Conservation (phyloP, 2,888 invertebrate species). For the Synergus gifuensis region DNA sequence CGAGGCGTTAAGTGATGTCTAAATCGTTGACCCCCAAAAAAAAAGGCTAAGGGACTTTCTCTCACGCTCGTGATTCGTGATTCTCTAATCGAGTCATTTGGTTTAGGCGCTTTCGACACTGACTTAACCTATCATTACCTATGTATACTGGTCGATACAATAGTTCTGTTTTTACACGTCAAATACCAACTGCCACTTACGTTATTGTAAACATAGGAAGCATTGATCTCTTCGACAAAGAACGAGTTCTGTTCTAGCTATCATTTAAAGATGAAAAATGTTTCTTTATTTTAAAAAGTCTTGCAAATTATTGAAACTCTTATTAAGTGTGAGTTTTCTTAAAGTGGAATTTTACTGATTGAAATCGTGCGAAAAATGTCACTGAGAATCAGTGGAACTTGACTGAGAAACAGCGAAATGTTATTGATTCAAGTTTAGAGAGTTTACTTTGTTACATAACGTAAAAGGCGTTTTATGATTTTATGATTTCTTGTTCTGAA, state of each 20-base stretch:
- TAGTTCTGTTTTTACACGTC: not conserved
- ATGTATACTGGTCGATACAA: constrained; percentile 1
- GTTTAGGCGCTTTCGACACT: constrained; percentile 7
- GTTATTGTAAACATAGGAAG: constrained; percentile 3
- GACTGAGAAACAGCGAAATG: too few species aligned
- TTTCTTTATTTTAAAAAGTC: not conserved
- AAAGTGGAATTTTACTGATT: too few species aligned
- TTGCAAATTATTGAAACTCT: not conserved
- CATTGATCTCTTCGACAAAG: not conserved
- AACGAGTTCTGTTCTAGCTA: not conserved
- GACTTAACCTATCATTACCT: not conserved
- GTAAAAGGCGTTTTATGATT: too few species aligned
- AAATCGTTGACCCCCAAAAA: constrained; percentile 35
- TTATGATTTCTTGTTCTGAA: too few species aligned
- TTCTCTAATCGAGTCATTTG: constrained; percentile 3
- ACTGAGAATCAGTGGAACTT: too few species aligned
- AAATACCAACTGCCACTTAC: constrained; percentile 10
- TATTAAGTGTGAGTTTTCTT: too few species aligned
- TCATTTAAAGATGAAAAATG: not conserved
- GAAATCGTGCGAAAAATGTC: too few species aligned
- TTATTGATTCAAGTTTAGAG: too few species aligned
- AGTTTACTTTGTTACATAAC: too few species aligned
- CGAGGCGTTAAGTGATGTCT: constrained; percentile 47
- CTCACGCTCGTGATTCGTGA: constrained; percentile 50
- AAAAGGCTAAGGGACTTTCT: constrained; percentile 42